Evolutionary conservation across 2,888 invertebrate species (phyloP), one percentile per base, ranked within the genome.

Genomic region (Pemphredon lugubris): DNA sequence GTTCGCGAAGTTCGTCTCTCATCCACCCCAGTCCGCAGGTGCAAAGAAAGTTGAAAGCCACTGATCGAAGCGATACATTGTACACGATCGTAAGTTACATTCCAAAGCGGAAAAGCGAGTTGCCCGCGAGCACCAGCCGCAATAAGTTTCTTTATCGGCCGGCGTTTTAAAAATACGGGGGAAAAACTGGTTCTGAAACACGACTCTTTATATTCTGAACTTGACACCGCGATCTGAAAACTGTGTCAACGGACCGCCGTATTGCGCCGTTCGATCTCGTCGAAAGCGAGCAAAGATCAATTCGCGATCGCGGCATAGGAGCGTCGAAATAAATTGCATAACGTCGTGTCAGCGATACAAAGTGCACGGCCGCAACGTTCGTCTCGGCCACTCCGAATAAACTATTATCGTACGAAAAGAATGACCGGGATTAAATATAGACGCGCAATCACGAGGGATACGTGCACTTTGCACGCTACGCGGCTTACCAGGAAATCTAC

Each of bases 211-310:
- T 55, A 32, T 58, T 57, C 42, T 63, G 73, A 76, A 79, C 70
- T 79, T 78, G 76, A 75, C 67, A 75, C 55, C 61, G 48, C 14
- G 40, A 23, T 42, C 47, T 40, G 54, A 42, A 59, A 69, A 73
- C 40, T 63, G 42, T 70, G 47, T 68, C 59, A 42, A 34, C 13
- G 61, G 48, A 55, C 20, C 50, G 39, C 6, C 7, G 40, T n/a
- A n/a, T n/a, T n/a, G n/a, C 6, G 9, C 11, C 48, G 30, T 32
- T 26, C 37, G 48, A 23, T 48, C 13, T 6, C 42, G 11, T 48
- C 48, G 47, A 60, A 37, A 53, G 53, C 64, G 78, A 51, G 51
- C 78, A 74, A 81, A 77, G 79, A 77, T 79, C 74, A 45, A 65
- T 61, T 44, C 14, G 57, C 39, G 45, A 13, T 14, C 20, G 42